Evolutionary conservation across 2,797 vertebrate genomes (phyloP).

Genomic region (Danio albolineatus): DNA sequence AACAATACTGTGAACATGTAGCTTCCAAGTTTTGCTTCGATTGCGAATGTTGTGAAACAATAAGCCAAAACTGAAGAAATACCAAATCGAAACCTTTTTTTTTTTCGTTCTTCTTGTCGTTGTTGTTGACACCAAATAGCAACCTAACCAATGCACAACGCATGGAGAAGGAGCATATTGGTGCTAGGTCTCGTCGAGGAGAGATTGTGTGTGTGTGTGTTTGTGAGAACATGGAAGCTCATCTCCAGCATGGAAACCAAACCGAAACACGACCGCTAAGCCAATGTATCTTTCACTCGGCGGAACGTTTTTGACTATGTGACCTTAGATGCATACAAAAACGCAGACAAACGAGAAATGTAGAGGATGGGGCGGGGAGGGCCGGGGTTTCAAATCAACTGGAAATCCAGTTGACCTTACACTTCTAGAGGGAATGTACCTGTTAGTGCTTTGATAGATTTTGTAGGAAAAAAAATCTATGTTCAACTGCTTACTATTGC

Average conservation of each 20-base stretch:
- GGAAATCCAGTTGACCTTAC: slow-evolving; percentile 61
- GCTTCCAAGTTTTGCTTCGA: slow-evolving; percentile 71
- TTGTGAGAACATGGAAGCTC: slow-evolving; percentile 42
- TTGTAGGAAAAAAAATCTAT: slow-evolving; percentile 73
- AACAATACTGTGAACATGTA: slow-evolving; percentile 81
- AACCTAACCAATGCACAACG: slow-evolving; percentile 78
- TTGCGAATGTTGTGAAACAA: slow-evolving; percentile 70
- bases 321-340: slow-evolving; percentile 40
- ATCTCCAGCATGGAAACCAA: slow-evolving; percentile 69
- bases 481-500: slow-evolving; percentile 78
- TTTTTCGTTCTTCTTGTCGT: slow-evolving; percentile 56
- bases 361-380: slow-evolving; percentile 40
- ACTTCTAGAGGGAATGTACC: slow-evolving; percentile 80
- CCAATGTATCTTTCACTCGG: slow-evolving; percentile 43
- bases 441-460: slow-evolving; percentile 81
- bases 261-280: slow-evolving; percentile 59
- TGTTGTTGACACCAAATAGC: slow-evolving; percentile 65
- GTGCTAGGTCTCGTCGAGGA: slow-evolving; percentile 54
- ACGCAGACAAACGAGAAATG: slow-evolving; percentile 50
- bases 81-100: slow-evolving; percentile 68
- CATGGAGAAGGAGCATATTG: slow-evolving; percentile 54
- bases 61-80: slow-evolving; percentile 76
- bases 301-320: slow-evolving; percentile 45
- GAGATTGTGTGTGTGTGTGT: slow-evolving; percentile 26
- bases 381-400: slow-evolving; percentile 51